These are phyloP conservation scores for Enhydra lutris DNA, from an alignment of 2,113 vertebrate genomes.

Conservation along the genomic window DNA sequence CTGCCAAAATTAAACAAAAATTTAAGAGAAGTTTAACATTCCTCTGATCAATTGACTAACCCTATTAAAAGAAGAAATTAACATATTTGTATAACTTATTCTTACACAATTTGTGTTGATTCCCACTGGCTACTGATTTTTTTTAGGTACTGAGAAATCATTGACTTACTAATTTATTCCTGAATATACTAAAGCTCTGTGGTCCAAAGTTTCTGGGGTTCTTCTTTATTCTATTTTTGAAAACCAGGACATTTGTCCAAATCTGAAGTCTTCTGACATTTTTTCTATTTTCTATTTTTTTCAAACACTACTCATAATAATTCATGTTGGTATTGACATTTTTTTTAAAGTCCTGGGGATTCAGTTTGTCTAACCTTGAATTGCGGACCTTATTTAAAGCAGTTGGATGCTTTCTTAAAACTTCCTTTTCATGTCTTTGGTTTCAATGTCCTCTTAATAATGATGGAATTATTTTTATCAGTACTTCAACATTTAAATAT, in stretches of 20 bases:
- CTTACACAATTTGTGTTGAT: background rate
- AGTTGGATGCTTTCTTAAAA: conserved; percentile 5
- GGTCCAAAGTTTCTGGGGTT: background rate
- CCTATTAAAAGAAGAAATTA: background rate
- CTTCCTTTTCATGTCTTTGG: background rate
- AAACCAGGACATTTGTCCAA: background rate
- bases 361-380: background rate
- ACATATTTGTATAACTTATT: background rate
- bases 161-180: background rate
- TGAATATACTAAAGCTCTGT: background rate
- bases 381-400: conserved; percentile 14
- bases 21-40: background rate
- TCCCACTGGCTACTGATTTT: background rate
- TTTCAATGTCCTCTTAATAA: background rate
- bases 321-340: background rate
- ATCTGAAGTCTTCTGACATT: background rate
- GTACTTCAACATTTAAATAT: background rate
- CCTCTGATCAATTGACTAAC: background rate
- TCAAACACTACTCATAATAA: background rate
- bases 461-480: background rate
- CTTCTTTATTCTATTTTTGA: background rate
- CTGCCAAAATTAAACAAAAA: background rate
- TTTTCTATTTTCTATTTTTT: background rate
- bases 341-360: background rate
- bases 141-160: background rate